phyloP scores from a whole-genome alignment of 2,113 vertebrate genomes.

The Symphodus melops region DNA sequence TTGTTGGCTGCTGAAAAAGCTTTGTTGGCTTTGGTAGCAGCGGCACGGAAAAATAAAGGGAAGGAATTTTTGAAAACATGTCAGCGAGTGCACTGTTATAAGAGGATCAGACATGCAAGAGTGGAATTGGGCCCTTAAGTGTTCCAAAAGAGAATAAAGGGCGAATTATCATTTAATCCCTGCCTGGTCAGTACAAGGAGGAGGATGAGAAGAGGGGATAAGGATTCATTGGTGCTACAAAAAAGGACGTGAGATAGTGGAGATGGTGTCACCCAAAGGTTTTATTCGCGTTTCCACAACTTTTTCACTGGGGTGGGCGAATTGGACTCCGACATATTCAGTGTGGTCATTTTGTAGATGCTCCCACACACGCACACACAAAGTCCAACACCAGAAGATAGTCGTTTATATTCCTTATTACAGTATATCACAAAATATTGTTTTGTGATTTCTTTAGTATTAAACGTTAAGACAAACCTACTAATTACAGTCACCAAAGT shows the following conservation, averaged over 20 bases:
- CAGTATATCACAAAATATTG: no score
- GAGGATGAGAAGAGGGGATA: conserved; percentile 50
- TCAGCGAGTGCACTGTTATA: conserved; percentile 68
- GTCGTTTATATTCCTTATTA: no score
- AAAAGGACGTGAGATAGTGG: conserved; percentile 45
- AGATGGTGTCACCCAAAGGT: conserved; percentile 60
- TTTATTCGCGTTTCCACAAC: neutral
- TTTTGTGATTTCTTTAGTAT: no score
- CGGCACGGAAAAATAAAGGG: conserved; percentile 54
- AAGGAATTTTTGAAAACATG: conserved; percentile 70
- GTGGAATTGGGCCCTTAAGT: conserved; percentile 74
- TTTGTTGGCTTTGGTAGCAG: conserved; percentile 48
- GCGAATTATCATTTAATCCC: conserved; percentile 79
- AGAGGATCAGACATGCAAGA: conserved; percentile 83
- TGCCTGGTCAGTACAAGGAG: conserved; percentile 59
- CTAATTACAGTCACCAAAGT: no score
- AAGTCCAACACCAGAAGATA: no score
- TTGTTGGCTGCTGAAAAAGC: conserved; percentile 50
- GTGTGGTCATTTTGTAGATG: neutral
- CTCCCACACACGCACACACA: no score
- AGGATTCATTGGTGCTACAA: conserved; percentile 57
- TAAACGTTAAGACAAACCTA: no score
- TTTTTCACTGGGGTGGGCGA: neutral
- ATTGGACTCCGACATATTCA: neutral
- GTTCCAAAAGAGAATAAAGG: conserved; percentile 76